Evolutionary conservation across 2,797 vertebrate genomes (phyloP).

Genomic region (Carduelis carduelis): DNA sequence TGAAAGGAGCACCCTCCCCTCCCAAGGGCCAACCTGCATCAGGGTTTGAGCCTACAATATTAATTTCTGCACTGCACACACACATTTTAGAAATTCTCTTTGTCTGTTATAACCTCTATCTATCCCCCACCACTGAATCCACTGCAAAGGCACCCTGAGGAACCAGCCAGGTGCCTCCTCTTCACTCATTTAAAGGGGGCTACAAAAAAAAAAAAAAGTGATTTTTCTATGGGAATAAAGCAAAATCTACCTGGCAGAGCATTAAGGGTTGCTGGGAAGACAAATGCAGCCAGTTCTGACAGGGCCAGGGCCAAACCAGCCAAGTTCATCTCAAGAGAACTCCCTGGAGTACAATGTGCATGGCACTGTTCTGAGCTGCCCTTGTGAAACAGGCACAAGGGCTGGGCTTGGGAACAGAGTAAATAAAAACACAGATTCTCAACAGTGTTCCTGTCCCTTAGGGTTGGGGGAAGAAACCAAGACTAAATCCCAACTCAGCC

Average conservation of each 20-base stretch:
- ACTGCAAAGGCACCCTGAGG: neutral
- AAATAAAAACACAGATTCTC: neutral
- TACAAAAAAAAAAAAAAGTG: neutral
- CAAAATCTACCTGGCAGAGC: neutral
- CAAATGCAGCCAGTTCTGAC: neutral
- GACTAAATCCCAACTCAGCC: neutral
- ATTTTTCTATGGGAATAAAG: neutral
- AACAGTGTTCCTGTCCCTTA: neutral
- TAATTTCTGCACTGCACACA: neutral
- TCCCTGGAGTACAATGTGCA: neutral
- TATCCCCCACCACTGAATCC: neutral
- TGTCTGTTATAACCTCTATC: accelerated
- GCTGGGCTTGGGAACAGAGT: neutral
- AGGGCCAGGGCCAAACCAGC: neutral
- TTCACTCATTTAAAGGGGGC: neutral
- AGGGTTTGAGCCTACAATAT: neutral
- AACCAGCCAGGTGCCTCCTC: neutral
- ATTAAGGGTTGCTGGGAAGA: neutral
- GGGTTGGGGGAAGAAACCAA: neutral
- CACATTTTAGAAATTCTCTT: neutral
- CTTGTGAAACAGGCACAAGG: neutral
- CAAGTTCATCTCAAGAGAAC: neutral
- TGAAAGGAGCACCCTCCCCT: neutral
- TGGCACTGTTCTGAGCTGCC: neutral
- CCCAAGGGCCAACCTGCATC: neutral